Conservation (phyloP, 2,797 vertebrate genomes). For the Amphiprion clarkii region DNA sequence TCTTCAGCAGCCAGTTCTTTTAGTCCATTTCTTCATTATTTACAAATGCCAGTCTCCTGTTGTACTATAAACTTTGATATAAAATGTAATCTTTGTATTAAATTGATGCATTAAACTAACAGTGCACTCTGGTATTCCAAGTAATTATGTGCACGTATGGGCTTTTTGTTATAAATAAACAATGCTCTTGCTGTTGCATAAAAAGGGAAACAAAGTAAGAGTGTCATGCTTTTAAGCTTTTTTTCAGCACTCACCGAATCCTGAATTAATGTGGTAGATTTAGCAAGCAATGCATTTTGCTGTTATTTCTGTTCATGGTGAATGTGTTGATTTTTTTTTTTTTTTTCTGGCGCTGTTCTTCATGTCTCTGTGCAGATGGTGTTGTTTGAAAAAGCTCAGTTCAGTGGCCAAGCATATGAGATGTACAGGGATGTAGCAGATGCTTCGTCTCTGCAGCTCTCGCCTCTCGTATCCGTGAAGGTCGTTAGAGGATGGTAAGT, state of each 20-base stretch:
- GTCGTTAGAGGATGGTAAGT: slow-evolving; percentile 95
- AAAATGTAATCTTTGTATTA: slow-evolving; percentile 4
- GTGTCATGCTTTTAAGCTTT: background rate
- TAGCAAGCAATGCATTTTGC: slow-evolving; percentile 6
- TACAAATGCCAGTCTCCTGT: slow-evolving; percentile 1
- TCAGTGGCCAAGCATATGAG: slow-evolving; percentile 85
- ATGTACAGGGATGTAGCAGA: slow-evolving; percentile 88
- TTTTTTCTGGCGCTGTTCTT: slow-evolving; percentile 13
- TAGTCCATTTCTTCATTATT: slow-evolving; percentile 3
- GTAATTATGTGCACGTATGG: background rate
- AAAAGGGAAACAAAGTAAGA: background rate
- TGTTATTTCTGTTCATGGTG: slow-evolving; percentile 1
- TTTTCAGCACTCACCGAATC: slow-evolving; percentile 7
- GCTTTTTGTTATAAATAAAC: slow-evolving; percentile 14
- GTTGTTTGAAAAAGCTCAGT: slow-evolving; percentile 86
- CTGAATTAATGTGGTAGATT: slow-evolving; percentile 19
- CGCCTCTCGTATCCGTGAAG: slow-evolving; percentile 88
- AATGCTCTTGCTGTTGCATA: slow-evolving; percentile 2
- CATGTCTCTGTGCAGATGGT: slow-evolving; percentile 84
- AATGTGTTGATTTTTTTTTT: slow-evolving; percentile 19
- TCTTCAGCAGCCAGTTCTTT: slow-evolving; percentile 3
- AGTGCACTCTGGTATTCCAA: background rate
- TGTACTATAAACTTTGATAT: background rate
- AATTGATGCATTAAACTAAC: slow-evolving; percentile 15
- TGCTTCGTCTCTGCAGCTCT: slow-evolving; percentile 89